Percentiles rank a stretch among this genome's conserved stretches.
Evolutionary conservation across 2,113 vertebrate genomes (phyloP).

Genomic region (Channa argus): DNA sequence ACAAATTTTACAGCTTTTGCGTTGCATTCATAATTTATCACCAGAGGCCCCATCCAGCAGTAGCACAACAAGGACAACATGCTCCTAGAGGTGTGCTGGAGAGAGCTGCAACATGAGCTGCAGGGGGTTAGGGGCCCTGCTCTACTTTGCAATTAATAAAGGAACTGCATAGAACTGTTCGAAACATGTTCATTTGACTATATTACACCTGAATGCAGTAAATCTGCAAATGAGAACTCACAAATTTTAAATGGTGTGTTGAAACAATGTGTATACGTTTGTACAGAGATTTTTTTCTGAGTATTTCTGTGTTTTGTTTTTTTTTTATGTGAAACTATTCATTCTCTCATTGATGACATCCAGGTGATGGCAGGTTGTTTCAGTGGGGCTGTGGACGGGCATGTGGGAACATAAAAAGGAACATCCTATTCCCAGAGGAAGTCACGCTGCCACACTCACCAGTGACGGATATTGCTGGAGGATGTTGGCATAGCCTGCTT

Average conservation of each 20-base stretch:
- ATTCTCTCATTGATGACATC: slow-evolving; percentile 5
- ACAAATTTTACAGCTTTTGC: slow-evolving; percentile 99
- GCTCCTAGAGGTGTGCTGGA: slow-evolving; percentile 50
- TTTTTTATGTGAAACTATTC: not conserved
- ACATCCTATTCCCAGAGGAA: slow-evolving; percentile 64
- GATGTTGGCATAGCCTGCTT: slow-evolving; percentile 60
- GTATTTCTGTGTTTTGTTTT: not conserved
- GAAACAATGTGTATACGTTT: not conserved
- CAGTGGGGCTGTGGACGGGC: slow-evolving; percentile 64
- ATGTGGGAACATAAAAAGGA: slow-evolving; percentile 50
- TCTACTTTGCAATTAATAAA: slow-evolving; percentile 47
- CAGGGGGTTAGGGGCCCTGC: slow-evolving; percentile 37
- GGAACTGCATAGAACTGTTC: not conserved
- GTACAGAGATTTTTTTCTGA: not conserved
- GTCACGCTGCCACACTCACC: slow-evolving; percentile 30
- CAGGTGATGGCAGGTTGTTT: slow-evolving; percentile 62
- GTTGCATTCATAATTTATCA: slow-evolving; percentile 99
- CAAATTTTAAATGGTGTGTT: not conserved
- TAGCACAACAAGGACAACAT: slow-evolving; percentile 84
- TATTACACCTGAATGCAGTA: not conserved
- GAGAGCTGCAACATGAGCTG: slow-evolving; percentile 62
- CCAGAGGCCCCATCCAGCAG: slow-evolving; percentile 86
- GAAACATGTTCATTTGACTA: slow-evolving; percentile 15
- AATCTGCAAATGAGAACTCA: not conserved
- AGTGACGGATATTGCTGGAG: slow-evolving; percentile 55